Evolutionary conservation across 2,797 vertebrate species (phyloP), one percentile per base, ranked within the genome.

Genomic region (Percopsis omiscomaycus): DNA sequence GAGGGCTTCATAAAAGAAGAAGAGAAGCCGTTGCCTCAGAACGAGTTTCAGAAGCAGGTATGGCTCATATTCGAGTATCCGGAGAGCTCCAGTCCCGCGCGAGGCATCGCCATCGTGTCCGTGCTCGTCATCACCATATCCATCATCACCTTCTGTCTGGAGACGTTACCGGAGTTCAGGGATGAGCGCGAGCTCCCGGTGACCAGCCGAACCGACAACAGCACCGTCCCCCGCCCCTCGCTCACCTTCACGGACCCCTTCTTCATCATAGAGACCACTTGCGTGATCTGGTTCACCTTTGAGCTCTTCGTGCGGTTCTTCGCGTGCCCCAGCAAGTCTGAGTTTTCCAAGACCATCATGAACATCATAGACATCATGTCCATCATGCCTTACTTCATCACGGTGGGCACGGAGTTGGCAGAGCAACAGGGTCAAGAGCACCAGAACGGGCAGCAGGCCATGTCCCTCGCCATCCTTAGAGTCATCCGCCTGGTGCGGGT

Each of bases 11-110:
- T 98, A 2, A 93, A 94, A 27, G 97, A 99, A 15, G 94, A 97
- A 74, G 95, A 98, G 72, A 95, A 95, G 66, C 95, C 95, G 0
- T 85, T 98, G 81, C 97, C 97, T 0, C 79, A 86, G 71, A 93
- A 93, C 0, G 95, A 96, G 79, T 97, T 98, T 81, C 97, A 98
- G 84, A 95, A 96, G 55, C 97, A 98, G 79, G 95, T 98, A n/a
- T 98, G 97, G 97, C 94, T 99, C 13, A 95, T 99, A 37, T 99
- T 99, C 4, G 96, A 99, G 75, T 98, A 98, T 15, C 97, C 97
- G 0, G 97, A 99, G 71, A 98, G 96, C 77, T 98, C 96, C 0
- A 93, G 93, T 15, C 93, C 97, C 0, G 97, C 97, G 0, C 90
- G 97, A 1, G 95, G 94, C 71, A 95, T 98, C 5, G 97, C 97